Base-by-base conservation (phyloP, 1,140 invertebrate species). In the Cherax destructor region DNA sequence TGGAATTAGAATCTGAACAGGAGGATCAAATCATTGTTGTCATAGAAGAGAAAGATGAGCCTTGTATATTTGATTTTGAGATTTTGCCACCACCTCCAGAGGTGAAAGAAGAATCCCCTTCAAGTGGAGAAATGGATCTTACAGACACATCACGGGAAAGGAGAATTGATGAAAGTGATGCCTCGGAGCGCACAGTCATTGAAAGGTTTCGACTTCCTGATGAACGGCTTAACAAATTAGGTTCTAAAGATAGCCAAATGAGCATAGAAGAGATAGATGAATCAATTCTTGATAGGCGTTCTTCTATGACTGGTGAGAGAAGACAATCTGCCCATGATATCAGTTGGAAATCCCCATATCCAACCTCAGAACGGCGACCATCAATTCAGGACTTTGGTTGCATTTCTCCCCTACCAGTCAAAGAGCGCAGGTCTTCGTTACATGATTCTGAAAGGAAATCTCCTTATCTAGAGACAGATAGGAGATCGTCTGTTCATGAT, bases 1-100 rank as follows among this genome's bases (percentile, higher is more conserved):
- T 94, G 50, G 93, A 94, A 5, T 89, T 91, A 83, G 93, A 93
- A 30, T 94, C 94, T 69, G 93, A 94, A 85, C 94, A 92, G n/a
- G 91, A 92, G 47, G 92, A 91, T 79, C 88, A 93, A 76, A 89
- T 93, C 24, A 80, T 93, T 74, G 91, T 93, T 6, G 90, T 93
- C 41, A 92, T 93, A 72, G 92, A 93, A 52, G 92, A 93, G 78
- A 93, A 93, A 49, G 77, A 65, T 47, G 86, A 91, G 10, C 92
- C 92, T 11, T 83, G 74, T 56, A 86, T 91, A 13, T 93, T 88
- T 83, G 88, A 93, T 81, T 93, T 92, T 83, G 90, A 93, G 24
- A 85, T 72, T 78, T 80, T 93, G 74, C 81, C 83, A 47, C 90
- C 92, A 86, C 91, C 91, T 30, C 92, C 90, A 52, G 90, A 92